phyloP scores from a whole-genome alignment of 37 sponge, comb jelly and placozoan genomes.

The Oopsacas minuta region DNA sequence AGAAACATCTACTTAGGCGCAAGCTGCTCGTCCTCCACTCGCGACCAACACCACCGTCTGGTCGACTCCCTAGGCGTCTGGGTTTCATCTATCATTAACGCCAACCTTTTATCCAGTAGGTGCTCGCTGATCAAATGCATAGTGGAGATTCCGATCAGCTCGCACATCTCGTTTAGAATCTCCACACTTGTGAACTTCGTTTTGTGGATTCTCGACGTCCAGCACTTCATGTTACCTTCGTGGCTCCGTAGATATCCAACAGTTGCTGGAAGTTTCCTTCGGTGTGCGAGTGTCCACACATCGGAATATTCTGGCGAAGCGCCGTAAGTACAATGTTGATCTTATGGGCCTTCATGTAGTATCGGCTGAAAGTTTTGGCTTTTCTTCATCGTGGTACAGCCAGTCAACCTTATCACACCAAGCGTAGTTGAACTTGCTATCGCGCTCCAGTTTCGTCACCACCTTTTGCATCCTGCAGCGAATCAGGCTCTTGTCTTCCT shows the following conservation, averaged over 20 bases:
- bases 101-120: neutral
- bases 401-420: slow-evolving; percentile 4
- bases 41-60: neutral
- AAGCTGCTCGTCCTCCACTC: neutral
- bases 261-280: neutral
- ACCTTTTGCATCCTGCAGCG: slow-evolving; percentile 16
- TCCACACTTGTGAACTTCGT: slow-evolving; percentile 20
- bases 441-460: neutral
- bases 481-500: slow-evolving; percentile 4
- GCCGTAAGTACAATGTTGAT: neutral
- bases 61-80: neutral
- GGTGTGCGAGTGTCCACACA: slow-evolving; percentile 17
- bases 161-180: slow-evolving; percentile 17
- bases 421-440: slow-evolving; percentile 17
- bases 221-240: slow-evolving; percentile 12
- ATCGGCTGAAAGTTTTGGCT: neutral
- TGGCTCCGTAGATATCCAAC: slow-evolving; percentile 7
- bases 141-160: slow-evolving; percentile 20
- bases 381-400: slow-evolving; percentile 14
- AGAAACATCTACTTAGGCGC: slow-evolving; percentile 11
- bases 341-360: slow-evolving; percentile 15
- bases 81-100: slow-evolving; percentile 11
- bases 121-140: slow-evolving; percentile 19
- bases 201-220: slow-evolving; percentile 19
- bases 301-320: slow-evolving; percentile 19